These are phyloP conservation scores for Nipponacmea schrenckii DNA, from an alignment of 2,888 invertebrate genomes.

Conservation along the genomic window DNA sequence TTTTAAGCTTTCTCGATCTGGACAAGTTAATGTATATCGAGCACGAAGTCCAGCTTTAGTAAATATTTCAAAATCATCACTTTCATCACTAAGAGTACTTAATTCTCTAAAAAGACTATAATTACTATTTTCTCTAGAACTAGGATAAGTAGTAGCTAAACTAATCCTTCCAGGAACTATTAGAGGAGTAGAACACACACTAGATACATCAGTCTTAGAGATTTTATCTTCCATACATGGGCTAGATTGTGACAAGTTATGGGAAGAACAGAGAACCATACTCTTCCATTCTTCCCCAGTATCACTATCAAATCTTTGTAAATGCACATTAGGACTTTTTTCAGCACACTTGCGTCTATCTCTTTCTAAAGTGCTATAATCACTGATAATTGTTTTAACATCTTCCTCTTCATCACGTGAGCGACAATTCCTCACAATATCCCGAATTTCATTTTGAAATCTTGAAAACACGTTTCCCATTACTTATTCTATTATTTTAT, in stretches of 20 bases:
- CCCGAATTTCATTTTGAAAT: conserved; percentile 13
- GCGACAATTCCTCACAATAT: conserved; percentile 12
- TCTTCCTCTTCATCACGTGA: conserved; percentile 10
- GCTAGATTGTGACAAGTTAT: background rate
- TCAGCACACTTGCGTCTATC: background rate
- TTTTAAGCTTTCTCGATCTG: conserved; percentile 1
- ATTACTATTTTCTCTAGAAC: background rate
- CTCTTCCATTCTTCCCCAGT: conserved; percentile 7
- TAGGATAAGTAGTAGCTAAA: background rate
- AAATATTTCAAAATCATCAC: background rate
- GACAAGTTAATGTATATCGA: background rate
- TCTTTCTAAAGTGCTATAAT: conserved; percentile 3
- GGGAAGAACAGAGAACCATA: background rate
- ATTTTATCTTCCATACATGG: background rate
- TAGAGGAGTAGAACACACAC: background rate
- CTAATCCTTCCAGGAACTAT: background rate
- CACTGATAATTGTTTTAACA: background rate
- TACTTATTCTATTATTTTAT: background rate
- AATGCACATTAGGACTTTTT: background rate
- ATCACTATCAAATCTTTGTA: conserved; percentile 2
- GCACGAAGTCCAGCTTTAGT: conserved; percentile 4
- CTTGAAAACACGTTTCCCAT: conserved; percentile 19
- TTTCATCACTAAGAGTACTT: background rate
- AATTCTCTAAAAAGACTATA: background rate
- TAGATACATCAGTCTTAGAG: background rate